Percentiles rank a stretch among this genome's conserved stretches.
Evolutionary conservation across 2,888 invertebrate species (phyloP).

Genomic region (Nasonia oneida): DNA sequence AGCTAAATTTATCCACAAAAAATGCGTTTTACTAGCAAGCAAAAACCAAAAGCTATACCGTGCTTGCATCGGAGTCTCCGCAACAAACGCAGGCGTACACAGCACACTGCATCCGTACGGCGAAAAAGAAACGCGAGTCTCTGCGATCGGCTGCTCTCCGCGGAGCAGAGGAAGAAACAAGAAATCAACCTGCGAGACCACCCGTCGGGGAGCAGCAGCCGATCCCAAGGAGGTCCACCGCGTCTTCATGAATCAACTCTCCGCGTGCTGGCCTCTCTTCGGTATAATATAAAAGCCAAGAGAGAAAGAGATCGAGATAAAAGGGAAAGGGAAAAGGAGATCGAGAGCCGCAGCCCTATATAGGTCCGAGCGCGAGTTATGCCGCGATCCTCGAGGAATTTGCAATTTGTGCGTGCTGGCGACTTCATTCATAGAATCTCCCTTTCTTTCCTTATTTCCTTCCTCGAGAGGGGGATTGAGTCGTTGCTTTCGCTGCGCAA

Average conservation of each 20-base stretch:
- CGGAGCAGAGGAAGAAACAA: conserved; percentile 73
- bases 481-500: neutral
- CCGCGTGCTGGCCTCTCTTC: conserved; percentile 71
- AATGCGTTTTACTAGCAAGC: neutral
- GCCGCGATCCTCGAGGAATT: conserved; percentile 56
- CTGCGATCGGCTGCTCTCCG: neutral
- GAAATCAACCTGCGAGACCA: conserved; percentile 79
- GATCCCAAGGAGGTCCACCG: conserved; percentile 78
- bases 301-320: conserved; percentile 8
- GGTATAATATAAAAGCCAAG: conserved; percentile 71
- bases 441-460: neutral
- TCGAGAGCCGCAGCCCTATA: neutral
- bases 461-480: neutral
- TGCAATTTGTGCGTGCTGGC: conserved; percentile 44
- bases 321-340: conserved; percentile 20
- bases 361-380: conserved; percentile 67
- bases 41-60: neutral
- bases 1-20: no score
- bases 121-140: conserved; percentile 25
- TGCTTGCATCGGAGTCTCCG: no score
- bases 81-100: neutral
- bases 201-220: conserved; percentile 72
- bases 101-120: neutral
- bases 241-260: conserved; percentile 79
- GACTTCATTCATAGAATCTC: conserved; percentile 42